Evolutionary conservation across 2,113 vertebrate species (phyloP), one percentile per base, ranked within the genome.

Genomic region (Apus apus): DNA sequence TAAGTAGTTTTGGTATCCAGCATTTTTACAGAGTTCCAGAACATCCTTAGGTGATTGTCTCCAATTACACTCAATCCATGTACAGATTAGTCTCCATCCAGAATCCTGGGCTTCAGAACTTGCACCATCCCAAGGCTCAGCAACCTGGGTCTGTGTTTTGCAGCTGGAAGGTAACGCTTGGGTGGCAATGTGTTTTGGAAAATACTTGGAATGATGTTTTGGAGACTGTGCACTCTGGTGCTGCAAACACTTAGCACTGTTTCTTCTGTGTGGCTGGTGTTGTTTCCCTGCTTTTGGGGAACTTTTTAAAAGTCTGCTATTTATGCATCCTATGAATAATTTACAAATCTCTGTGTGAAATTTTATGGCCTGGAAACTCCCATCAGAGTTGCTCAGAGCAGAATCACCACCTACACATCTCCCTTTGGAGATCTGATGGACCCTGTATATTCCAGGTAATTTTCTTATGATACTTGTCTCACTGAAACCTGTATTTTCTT

Each of bases 141-240:
- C 66, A 72, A 5, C 45, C 20, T 1, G 0, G 5, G 15, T 27
- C 21, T 68, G 26, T 23, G 20, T 38, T 70, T 73, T 80, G 15
- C 14, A 40, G 4, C 25, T 17, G 34, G 38, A 60, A 26, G n/a
- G 8, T 54, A 15, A 27, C 0, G 0, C 30, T 34, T 2, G 0
- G 21, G 17, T 26, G 20, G 8, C 2, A 1, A 58, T 19, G 23
- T 12, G 14, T 25, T 58, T 65, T 53, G 71, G 48, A 56, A 50
- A 61, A 43, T 14, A 15, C 64, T n/a, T 32, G 21, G 18, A 43
- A 43, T 43, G 40, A 8, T 43, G 40, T 43, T 70, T 62, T 57
- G 18, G 38, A 54, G 15, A 13, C 30, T n/a, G 14, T 40, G 26
- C 46, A 10, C 26, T 60, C 4, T n/a, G 25, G 38, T 30, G 8